Percentiles rank a stretch among this genome's conserved stretches.
Conservation (phyloP, 1,140 invertebrate species). For the Ceratoteleas bidentatus region DNA sequence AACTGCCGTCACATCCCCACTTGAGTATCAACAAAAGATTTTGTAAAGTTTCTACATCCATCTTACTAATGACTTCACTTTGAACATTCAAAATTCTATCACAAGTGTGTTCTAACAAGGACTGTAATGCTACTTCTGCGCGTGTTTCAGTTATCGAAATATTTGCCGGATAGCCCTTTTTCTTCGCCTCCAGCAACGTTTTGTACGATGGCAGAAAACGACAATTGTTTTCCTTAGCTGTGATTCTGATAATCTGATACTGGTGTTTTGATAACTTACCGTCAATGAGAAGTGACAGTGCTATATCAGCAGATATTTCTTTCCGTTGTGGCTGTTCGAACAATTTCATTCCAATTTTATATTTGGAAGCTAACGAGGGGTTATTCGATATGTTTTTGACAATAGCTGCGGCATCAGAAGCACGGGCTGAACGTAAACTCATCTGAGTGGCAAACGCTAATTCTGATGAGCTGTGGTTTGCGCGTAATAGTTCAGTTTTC, state of each 20-base stretch:
- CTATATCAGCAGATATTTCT: conserved; percentile 2
- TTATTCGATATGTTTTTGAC: conserved; percentile 1
- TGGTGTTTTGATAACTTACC: neutral
- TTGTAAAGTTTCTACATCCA: neutral
- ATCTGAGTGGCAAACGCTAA: conserved; percentile 2
- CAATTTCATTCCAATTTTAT: conserved; percentile 1
- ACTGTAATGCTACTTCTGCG: conserved; percentile 21
- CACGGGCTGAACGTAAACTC: neutral
- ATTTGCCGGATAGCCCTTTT: neutral
- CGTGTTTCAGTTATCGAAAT: conserved; percentile 2
- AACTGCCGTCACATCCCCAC: conserved; percentile 30
- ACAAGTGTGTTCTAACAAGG: conserved; percentile 17
- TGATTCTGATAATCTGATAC: conserved; percentile 2
- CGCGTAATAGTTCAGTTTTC: too few species aligned
- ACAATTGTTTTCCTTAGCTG: conserved; percentile 2
- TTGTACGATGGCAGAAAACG: neutral
- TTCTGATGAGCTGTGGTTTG: neutral
- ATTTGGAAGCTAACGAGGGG: neutral
- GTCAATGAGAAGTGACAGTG: neutral
- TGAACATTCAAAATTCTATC: conserved; percentile 5
- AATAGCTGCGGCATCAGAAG: conserved; percentile 4
- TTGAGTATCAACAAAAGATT: conserved; percentile 7
- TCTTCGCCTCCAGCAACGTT: conserved; percentile 5
- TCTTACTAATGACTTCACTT: conserved; percentile 7
- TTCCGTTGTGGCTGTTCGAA: neutral